phyloP scores from a whole-genome alignment of 2,888 invertebrate species.

The Chymomyza caudatula region DNA sequence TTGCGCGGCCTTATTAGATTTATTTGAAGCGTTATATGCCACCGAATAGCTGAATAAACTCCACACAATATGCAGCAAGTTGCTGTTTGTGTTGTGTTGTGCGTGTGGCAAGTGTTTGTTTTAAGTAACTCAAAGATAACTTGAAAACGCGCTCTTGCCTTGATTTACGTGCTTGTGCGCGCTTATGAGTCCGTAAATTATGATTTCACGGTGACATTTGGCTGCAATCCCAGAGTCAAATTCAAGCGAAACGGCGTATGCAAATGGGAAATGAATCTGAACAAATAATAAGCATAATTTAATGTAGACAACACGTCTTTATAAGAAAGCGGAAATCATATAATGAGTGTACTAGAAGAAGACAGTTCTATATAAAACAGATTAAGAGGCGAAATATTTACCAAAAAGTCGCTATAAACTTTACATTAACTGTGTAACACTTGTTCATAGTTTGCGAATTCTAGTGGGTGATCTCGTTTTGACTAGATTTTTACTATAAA shows the following conservation, averaged over 20 bases:
- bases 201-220: constrained; percentile 45
- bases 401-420: too few relatives aligned
- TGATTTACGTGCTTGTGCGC: constrained; percentile 54
- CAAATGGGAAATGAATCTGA: constrained; percentile 21
- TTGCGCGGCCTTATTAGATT: constrained; percentile 70
- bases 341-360: not conserved
- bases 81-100: constrained; percentile 10
- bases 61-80: not conserved
- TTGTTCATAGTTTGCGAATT: too few relatives aligned
- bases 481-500: too few relatives aligned
- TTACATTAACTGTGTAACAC: too few relatives aligned
- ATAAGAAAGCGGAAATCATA: not conserved
- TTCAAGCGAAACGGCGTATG: constrained; percentile 10
- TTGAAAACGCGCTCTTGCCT: constrained; percentile 28
- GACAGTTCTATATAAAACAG: not conserved
- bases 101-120: constrained; percentile 28
- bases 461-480: too few relatives aligned
- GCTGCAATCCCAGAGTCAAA: constrained; percentile 28
- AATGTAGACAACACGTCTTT: not conserved
- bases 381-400: too few relatives aligned
- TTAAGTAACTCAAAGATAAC: constrained; percentile 55
- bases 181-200: constrained; percentile 58
- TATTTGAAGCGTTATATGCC: constrained; percentile 62
- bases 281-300: not conserved
- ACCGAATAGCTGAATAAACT: constrained; percentile 28